Conservation (phyloP, 2,113 vertebrate genomes). For the Ochotona princeps region DNA sequence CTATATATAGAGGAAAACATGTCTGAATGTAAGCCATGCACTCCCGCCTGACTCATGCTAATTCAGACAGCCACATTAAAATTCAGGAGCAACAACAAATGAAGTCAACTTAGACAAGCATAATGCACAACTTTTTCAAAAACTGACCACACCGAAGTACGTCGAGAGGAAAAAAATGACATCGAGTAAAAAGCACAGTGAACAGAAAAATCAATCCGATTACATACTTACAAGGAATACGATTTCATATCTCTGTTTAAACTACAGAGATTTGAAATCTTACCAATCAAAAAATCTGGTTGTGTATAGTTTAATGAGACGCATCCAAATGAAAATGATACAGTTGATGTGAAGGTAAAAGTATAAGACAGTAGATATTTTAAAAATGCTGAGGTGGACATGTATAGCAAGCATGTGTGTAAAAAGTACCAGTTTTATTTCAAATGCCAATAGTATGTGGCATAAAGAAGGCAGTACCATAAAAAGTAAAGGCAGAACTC, state of each 20-base stretch:
- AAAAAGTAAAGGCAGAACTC: not conserved
- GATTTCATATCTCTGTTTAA: not conserved
- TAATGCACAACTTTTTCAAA: not conserved
- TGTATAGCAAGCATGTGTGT: not conserved
- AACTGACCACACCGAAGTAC: not conserved
- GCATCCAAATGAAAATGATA: not conserved
- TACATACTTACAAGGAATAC: not conserved
- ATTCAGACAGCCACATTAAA: not conserved
- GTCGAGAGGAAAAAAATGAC: not conserved
- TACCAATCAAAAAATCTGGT: constrained; percentile 1
- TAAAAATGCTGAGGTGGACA: not conserved
- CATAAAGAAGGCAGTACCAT: not conserved
- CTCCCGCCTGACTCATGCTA: not conserved
- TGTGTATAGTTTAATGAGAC: not conserved
- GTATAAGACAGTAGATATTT: not conserved
- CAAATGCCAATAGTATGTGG: not conserved
- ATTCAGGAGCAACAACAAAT: not conserved
- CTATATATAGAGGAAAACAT: not conserved
- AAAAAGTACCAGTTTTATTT: not conserved
- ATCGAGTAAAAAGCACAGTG: not conserved
- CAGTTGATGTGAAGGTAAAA: not conserved
- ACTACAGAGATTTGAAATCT: not conserved
- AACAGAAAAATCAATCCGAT: not conserved
- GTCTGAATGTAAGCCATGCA: not conserved
- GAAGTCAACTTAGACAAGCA: not conserved